These are phyloP conservation scores for Drosophila ohnishii DNA, from an alignment of 1,140 invertebrate species.

Conservation along the genomic window DNA sequence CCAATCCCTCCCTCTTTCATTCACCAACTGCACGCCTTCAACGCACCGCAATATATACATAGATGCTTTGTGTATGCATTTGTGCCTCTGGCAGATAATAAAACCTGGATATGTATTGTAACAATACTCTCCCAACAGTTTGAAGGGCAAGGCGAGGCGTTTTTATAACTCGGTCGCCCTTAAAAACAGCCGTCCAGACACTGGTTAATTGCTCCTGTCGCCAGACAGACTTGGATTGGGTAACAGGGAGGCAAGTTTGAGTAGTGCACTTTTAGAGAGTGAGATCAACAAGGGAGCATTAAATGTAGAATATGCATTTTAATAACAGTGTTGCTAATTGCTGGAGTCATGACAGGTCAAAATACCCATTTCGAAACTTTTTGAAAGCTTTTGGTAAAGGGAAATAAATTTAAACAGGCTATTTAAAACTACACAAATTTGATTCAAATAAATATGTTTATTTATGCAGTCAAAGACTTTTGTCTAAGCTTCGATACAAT, in stretches of 20 bases:
- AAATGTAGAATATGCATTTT: slow-evolving; percentile 50
- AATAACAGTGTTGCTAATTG: slow-evolving; percentile 18
- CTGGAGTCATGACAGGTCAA: slow-evolving; percentile 10
- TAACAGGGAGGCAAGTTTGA: slow-evolving; percentile 1
- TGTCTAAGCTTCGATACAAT: background rate
- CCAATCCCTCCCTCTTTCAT: background rate
- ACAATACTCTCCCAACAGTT: slow-evolving; percentile 49
- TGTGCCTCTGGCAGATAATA: slow-evolving; percentile 55
- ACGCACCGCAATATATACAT: slow-evolving; percentile 13
- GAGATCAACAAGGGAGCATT: slow-evolving; percentile 38
- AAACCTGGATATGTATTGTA: slow-evolving; percentile 39
- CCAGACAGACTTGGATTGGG: slow-evolving; percentile 13
- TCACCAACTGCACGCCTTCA: background rate
- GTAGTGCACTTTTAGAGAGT: slow-evolving; percentile 37
- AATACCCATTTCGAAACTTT: background rate
- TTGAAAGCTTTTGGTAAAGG: background rate
- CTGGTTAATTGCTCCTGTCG: slow-evolving; percentile 32
- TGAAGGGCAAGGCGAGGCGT: slow-evolving; percentile 61
- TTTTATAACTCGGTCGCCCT: background rate
- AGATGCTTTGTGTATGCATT: slow-evolving; percentile 32
- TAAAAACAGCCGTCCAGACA: slow-evolving; percentile 8
- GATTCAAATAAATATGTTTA: background rate
- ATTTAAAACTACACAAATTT: background rate
- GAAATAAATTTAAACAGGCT: background rate
- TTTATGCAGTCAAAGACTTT: background rate